Evolutionary conservation across 2,797 vertebrate species (phyloP), one percentile per base, ranked within the genome.

Genomic region (Halcyon chelicuti): DNA sequence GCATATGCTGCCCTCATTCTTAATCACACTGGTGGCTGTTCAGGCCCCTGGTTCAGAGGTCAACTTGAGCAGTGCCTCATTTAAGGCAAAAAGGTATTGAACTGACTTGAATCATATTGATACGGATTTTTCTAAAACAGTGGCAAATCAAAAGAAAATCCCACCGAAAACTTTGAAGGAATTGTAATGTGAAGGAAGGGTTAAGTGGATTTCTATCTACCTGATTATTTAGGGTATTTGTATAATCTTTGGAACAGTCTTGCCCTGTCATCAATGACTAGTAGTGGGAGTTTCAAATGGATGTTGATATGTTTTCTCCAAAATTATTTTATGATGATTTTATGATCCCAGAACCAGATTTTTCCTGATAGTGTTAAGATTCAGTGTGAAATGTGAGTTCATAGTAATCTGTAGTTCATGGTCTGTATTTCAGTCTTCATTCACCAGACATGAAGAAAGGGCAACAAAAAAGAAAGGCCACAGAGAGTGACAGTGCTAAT

Each of bases 401-500:
- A 51, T 33, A 47, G 70, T 55, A 86, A 54, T 42, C 58, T 84
- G 44, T 68, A 46, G 37, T 80, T 97, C 60, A 18, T 3, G 2
- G 82, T 86, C 46, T 35, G 44, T 49, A 79, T 93, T 96, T 91
- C 88, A 96, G 66, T 67, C 71, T 92, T 92, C 92, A 84, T 95
- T 97, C 73, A 76, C 66, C 46, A 85, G 54, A 57, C 68, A 87
- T 33, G 67, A 67, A 79, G 93, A 95, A 93, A 90, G 31, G 65
- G 19, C 44, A 60, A 66, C 46, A 73, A 44, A 28, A 94, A 76
- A 73, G 44, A 61, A 80, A 94, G 70, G 82, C 65, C 72, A 40
- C 31, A 90, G 86, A 84, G 79, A 66, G 75, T 96, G 88, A 92
- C 46, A 28, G 58, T 91, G 73, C 49, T 97, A 97, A 95, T 95